Base-by-base conservation (phyloP, 2,888 invertebrate species). In the Ferdinandea cuprea region DNA sequence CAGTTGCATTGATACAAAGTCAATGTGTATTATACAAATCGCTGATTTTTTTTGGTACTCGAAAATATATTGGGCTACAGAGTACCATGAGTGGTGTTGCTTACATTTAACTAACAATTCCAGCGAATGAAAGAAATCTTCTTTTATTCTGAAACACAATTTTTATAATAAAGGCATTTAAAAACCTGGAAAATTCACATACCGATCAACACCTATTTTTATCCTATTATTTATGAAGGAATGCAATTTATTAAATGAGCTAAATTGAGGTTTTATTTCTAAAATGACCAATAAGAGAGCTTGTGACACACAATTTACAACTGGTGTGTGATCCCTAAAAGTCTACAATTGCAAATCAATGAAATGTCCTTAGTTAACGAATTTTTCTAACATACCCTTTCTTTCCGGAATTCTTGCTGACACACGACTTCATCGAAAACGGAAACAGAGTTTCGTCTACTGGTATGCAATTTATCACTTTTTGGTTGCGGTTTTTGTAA, bases 81-180 rank as follows among this genome's bases (percentile, higher is more conserved):
- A 86, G 63, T 90, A 91, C 89, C 90, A 90, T 54, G 87, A 86
- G 54, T 87, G 86, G 35, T 91, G 88, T 46, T 89, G 88, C 85
- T 90, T 91, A 4, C 87, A 87, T 84, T 90, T 91, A 13, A 89
- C 86, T 11, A 91, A 78, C 13, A 88, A 86, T 71, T 90, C 89
- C 21, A 91, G 52, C 0, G 89, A 89, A 19, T 85, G 63, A 66
- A 89, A 88, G 87, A 91, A 91, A 54, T 89, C 86, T 3, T 87
- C 86, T 50, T 71, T 85, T 13, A 87, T 54, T 25, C 86, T 86
- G 28, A 61, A 85, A 85, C 13, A 3, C 19, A 25, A 9, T 9
- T n/a, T 7, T 17, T 35, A n/a, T n/a, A n/a, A n/a, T 54, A 21
- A 19, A 44, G 2, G 4, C 9, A 13, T 30, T 52, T 32, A 0